These are phyloP conservation scores for Drosophila mulleri DNA, from an alignment of 2,888 invertebrate species.

Conservation along the genomic window DNA sequence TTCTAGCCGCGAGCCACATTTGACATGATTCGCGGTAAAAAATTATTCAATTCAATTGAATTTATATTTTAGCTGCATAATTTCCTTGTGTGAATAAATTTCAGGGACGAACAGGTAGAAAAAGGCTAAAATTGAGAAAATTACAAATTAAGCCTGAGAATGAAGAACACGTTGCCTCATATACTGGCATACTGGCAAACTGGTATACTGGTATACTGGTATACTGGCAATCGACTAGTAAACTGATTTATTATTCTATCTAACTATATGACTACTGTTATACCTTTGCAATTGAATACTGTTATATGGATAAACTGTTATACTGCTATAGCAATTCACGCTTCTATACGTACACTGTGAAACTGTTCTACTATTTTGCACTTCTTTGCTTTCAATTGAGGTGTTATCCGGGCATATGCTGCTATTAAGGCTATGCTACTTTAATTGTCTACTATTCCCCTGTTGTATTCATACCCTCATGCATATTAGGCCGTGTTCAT, in stretches of 20 bases:
- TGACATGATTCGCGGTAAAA: conserved; percentile 3
- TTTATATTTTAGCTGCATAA: conserved; percentile 5
- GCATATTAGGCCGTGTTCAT: too few species aligned
- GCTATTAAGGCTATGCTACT: background rate
- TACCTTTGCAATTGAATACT: background rate
- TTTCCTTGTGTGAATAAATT: conserved; percentile 1
- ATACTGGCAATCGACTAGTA: too few species aligned
- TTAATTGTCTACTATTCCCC: background rate
- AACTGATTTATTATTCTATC: background rate
- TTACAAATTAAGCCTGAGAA: background rate
- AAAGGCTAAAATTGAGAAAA: background rate
- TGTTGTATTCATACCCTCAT: background rate
- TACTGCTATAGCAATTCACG: background rate
- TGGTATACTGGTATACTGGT: background rate
- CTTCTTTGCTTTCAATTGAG: background rate
- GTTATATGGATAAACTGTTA: too few species aligned
- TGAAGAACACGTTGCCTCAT: background rate
- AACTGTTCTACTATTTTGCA: background rate
- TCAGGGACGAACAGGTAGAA: background rate
- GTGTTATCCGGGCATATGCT: background rate
- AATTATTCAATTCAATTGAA: conserved; percentile 10
- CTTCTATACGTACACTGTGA: background rate
- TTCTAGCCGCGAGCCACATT: background rate
- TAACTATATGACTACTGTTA: too few species aligned
- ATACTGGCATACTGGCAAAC: background rate